Evolutionary conservation across 2,113 vertebrate species (phyloP), one percentile per base, ranked within the genome.

Genomic region (Coturnix japonica): DNA sequence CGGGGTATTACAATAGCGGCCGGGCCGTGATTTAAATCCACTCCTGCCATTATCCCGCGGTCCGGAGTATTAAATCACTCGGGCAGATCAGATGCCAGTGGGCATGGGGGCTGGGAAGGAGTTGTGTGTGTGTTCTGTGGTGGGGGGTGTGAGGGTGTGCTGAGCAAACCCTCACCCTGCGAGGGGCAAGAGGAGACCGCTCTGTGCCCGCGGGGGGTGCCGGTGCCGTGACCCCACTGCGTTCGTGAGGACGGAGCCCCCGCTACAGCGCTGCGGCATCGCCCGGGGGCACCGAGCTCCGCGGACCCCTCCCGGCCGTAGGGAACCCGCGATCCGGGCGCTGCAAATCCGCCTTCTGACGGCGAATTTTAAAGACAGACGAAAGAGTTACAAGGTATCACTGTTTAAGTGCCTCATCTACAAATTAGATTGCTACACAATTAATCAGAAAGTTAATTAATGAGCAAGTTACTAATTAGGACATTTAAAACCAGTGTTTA

Each of bases 361-460:
- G 85, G 63, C 63, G 69, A 94, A 96, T 97, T 98, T 97, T 97
- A 95, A 97, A 98, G 97, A 94, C 95, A 77, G 95, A 87, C 66
- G 95, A 94, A 97, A 95, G 96, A 97, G 89, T 97, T 97, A 97
- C 95, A 97, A 98, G 96, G 97, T 97, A 98, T 97, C 95, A 97
- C 95, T 97, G 97, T 97, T 97, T 97, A 97, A 97, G 96, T 95
- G 95, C 94, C 95, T 98, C 96, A 95, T 97, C 97, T 97, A 97
- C 98, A 98, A 98, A 98, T 98, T 98, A 97, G 96, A 97, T 97
- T 97, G 97, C 97, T 97, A 97, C 97, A 97, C 97, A 97, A 98
- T 98, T 98, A 98, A 98, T 98, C 97, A 97, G 97, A 97, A 98
- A 98, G 97, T 97, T 98, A 98, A 98, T 98, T 98, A 98, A 98